A percentile compares a stretch with the other conserved stretches of the same genome.
Conservation (phyloP, 2,797 vertebrate genomes). For the Labroides dimidiatus region DNA sequence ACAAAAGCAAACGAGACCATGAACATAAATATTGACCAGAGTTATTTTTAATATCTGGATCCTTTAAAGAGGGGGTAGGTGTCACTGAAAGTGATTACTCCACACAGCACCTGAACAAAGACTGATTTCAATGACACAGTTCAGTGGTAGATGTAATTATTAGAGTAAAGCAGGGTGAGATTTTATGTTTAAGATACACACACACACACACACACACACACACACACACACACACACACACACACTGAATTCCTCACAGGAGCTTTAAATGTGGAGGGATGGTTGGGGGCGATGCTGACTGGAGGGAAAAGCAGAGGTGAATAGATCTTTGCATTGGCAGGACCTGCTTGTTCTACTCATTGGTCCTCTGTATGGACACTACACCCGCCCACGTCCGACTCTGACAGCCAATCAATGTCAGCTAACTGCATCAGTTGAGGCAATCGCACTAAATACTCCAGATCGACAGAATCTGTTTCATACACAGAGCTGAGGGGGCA, state of each 20-base stretch:
- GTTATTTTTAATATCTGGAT: too few species aligned
- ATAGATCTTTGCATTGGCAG: conserved; percentile 7
- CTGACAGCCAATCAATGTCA: conserved; percentile 48
- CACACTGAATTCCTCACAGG: not conserved
- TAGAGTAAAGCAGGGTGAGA: too few species aligned
- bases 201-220: too few species aligned
- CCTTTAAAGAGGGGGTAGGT: too few species aligned
- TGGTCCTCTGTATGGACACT: conserved; percentile 1
- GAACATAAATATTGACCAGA: too few species aligned
- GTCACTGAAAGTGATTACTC: too few species aligned
- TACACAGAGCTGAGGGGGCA: conserved; percentile 27
- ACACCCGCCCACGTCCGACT: conserved; percentile 19
- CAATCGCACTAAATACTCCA: conserved; percentile 35
- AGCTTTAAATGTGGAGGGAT: not conserved
- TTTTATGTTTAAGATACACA: too few species aligned
- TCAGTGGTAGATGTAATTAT: too few species aligned
- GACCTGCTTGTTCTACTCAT: not conserved
- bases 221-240: too few species aligned
- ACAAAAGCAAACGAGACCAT: too few species aligned
- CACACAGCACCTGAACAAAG: too few species aligned
- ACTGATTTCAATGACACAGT: too few species aligned
- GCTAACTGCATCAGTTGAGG: conserved; percentile 36
- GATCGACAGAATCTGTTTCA: conserved; percentile 26
- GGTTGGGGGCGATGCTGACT: not conserved
- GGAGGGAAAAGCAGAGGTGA: not conserved